Evolutionary conservation across 2,797 vertebrate genomes (phyloP), one percentile per base, ranked within the genome.

Genomic region (Poeciliopsis gracilis): DNA sequence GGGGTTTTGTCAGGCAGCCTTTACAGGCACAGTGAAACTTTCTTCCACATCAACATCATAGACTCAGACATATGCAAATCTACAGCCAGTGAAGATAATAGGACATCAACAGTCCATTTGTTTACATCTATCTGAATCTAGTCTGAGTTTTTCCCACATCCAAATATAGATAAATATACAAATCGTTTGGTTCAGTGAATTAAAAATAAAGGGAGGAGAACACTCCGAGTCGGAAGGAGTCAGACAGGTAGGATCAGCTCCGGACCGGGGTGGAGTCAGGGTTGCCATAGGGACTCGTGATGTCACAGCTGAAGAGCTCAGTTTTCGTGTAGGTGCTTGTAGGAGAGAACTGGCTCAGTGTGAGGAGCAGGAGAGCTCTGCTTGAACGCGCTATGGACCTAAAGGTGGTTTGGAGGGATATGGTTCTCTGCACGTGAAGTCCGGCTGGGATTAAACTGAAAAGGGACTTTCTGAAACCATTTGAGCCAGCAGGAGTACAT

Each of bases 261-360:
- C 12, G 69, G 73, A 72, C 81, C 81, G 91, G 92, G 93, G 93
- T 90, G 95, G 94, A 93, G 93, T 93, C 87, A 90, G 82, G 53
- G 94, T 95, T 93, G 89, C 93, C 88, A 94, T 94, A 82, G 93
- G 73, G 92, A 94, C 87, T 71, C 57, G 36, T 96, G 95, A 95
- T 94, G 94, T 95, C 94, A 95, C 89, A 51, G 86, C 93, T 88
- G 82, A 82, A 89, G 89, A 91, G 93, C 88, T 94, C 92, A 73
- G 90, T 89, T 93, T 95, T 90, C 94, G 28, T 90, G 92, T 92
- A 92, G 90, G 91, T 93, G 93, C 92, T 89, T 91, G 92, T 88
- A 82, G 82, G 85, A 87, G 90, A 85, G 82, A 83, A 71, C 78
- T 71, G 72, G 36, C 53, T 82, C 78, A 16, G 69, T 23, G 80